Conservation (phyloP, 2,797 vertebrate species). For the Pantherophis vulpinus region DNA sequence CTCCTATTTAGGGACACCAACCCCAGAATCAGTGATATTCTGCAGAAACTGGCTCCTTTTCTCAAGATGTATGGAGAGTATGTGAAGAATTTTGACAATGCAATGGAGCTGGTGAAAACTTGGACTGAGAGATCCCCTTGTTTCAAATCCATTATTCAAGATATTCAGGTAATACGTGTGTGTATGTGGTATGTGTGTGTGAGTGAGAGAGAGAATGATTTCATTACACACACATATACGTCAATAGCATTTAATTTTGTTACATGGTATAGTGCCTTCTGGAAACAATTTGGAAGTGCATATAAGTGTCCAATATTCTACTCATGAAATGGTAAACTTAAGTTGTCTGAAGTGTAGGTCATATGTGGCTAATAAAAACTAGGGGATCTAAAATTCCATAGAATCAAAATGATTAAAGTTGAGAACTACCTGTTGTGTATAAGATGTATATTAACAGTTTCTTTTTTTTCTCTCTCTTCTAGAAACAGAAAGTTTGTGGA, state of each 20-base stretch:
- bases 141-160: conserved; percentile 89
- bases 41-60: conserved; percentile 95
- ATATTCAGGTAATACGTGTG: conserved; percentile 85
- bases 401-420: background rate
- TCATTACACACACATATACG: background rate
- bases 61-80: conserved; percentile 99
- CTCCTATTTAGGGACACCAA: conserved; percentile 79
- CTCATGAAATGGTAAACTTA: background rate
- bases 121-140: conserved; percentile 89
- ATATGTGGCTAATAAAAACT: background rate
- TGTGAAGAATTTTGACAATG: conserved; percentile 93
- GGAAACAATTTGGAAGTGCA: background rate
- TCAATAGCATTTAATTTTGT: background rate
- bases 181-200: background rate
- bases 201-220: background rate
- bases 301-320: background rate
- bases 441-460: conserved; percentile 42
- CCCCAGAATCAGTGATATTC: conserved; percentile 92
- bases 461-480: conserved; percentile 53
- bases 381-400: background rate
- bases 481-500: conserved; percentile 90
- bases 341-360: background rate
- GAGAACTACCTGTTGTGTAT: background rate
- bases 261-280: background rate
- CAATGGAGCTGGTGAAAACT: conserved; percentile 91